Base-by-base conservation (phyloP, 1,140 invertebrate genomes). In the Lordiphosa collinella region DNA sequence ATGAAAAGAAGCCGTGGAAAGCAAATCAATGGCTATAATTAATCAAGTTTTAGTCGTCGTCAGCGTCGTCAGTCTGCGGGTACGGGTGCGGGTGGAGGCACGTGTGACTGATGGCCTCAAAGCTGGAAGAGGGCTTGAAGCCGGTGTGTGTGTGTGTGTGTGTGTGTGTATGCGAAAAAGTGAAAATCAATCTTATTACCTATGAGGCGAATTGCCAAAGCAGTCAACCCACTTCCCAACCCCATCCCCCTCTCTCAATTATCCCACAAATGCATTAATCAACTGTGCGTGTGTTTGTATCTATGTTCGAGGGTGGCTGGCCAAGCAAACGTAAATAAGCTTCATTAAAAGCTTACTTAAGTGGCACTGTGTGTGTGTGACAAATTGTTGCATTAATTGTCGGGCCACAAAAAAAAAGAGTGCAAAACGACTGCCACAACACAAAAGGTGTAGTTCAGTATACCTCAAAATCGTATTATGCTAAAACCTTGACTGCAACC, bases 101-200 rank as follows among this genome's bases (percentile, higher is more conserved):
- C 66, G 71, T 79, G 70, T 79, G 76, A 80, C 60, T 82, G 76
- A 80, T 82, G 59, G 74, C 69, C 31, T 16, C 3, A 12, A 25
- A 6, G 25, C 25, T 29, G 11, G 38, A 31, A 25, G 6, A 8
- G 22, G 40, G 40, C 18, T 29, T 43, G 25, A 43, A 43, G 3
- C 16, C 29, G n/a, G 11, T 16, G 6, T 41, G 1, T n/a, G n/a
- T n/a, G n/a, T n/a, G n/a, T n/a, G n/a, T n/a, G n/a, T n/a, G n/a
- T n/a, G n/a, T n/a, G n/a, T 34, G 13, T 35, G 58, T 47, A 36
- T 37, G 44, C 50, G 49, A 63, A 68, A 71, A 80, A 82, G 70
- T 80, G 76, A 82, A 82, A 82, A 82, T 82, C 76, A 82, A 82
- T 82, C 76, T 82, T 82, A 84, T 82, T 74, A 82, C 71, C 75